Conservation (phyloP, 1,140 invertebrate species). For the Drosophila carrolli region DNA sequence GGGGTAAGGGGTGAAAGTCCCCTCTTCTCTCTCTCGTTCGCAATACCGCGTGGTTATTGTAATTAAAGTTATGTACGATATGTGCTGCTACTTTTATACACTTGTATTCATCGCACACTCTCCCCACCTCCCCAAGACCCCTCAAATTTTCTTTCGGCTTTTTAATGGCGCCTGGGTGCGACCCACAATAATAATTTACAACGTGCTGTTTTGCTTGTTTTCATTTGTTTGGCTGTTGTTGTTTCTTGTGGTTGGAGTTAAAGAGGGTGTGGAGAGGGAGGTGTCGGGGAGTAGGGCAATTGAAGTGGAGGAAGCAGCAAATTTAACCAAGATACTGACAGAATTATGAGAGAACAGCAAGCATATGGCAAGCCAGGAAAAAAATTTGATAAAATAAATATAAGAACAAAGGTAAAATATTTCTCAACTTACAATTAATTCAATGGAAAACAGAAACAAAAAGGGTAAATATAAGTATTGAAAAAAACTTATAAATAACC, state of each 20-base stretch:
- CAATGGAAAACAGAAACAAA: too few species aligned
- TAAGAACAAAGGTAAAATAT: background rate
- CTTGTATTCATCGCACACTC: conserved; percentile 27
- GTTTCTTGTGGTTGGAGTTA: background rate
- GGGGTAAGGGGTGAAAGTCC: background rate
- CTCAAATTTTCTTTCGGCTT: conserved; percentile 29
- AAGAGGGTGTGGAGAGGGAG: background rate
- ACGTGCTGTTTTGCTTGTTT: conserved; percentile 33
- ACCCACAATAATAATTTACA: conserved; percentile 64
- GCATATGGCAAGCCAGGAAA: conserved; percentile 53
- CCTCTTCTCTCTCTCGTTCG: background rate
- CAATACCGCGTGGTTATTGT: conserved; percentile 59
- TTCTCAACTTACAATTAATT: too few species aligned
- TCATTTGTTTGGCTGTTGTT: conserved; percentile 9
- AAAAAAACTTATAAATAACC: too few species aligned
- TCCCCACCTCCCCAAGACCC: background rate
- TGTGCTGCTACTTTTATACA: conserved; percentile 62
- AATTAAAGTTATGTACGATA: conserved; percentile 75
- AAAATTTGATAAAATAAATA: conserved; percentile 16
- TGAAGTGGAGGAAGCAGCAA: conserved; percentile 52
- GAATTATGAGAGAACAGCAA: conserved; percentile 53
- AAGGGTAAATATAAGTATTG: too few species aligned
- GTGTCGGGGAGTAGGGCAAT: conserved; percentile 15
- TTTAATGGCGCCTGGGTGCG: conserved; percentile 51
- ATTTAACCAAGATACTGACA: conserved; percentile 68